A percentile compares a stretch with the other conserved stretches of the same genome.
Evolutionary conservation across 2,888 invertebrate species (phyloP).

Genomic region (Geotrupes spiniger): DNA sequence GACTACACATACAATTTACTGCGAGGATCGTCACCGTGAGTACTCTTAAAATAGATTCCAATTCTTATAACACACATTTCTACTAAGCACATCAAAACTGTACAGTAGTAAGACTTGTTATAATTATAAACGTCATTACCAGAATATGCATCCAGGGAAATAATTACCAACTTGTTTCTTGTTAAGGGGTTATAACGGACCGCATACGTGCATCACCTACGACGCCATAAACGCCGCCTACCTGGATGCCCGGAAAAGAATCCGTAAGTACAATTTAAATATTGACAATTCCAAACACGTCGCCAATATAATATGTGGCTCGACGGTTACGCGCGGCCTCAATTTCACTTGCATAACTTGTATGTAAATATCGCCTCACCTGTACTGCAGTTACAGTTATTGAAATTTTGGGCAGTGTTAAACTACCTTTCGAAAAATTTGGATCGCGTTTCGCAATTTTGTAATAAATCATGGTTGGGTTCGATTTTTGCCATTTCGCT

Average conservation of each 20-base stretch:
- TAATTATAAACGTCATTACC: too few species aligned
- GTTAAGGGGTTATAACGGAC: constrained; percentile 58
- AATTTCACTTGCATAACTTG: constrained; percentile 2
- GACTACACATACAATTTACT: constrained; percentile 84
- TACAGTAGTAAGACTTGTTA: too few species aligned
- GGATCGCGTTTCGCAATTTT: too few species aligned
- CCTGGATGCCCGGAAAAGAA: constrained; percentile 80
- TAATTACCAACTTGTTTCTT: neutral
- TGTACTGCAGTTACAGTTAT: too few species aligned
- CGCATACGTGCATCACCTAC: constrained; percentile 82
- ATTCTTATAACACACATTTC: too few species aligned
- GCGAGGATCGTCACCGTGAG: constrained; percentile 73
- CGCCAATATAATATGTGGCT: too few species aligned
- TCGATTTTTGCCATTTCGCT: too few species aligned
- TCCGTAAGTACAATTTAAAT: constrained; percentile 69
- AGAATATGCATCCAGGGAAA: neutral
- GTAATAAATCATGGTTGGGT: too few species aligned
- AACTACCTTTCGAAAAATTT: too few species aligned
- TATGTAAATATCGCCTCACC: constrained; percentile 4
- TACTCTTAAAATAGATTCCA: constrained; percentile 36
- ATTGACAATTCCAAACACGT: too few species aligned
- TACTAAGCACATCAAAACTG: too few species aligned
- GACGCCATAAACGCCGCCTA: constrained; percentile 88
- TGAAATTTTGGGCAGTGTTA: too few species aligned
- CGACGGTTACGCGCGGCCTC: neutral